phyloP scores from a whole-genome alignment of 2,797 vertebrate genomes.

The Acridotheres tristis region DNA sequence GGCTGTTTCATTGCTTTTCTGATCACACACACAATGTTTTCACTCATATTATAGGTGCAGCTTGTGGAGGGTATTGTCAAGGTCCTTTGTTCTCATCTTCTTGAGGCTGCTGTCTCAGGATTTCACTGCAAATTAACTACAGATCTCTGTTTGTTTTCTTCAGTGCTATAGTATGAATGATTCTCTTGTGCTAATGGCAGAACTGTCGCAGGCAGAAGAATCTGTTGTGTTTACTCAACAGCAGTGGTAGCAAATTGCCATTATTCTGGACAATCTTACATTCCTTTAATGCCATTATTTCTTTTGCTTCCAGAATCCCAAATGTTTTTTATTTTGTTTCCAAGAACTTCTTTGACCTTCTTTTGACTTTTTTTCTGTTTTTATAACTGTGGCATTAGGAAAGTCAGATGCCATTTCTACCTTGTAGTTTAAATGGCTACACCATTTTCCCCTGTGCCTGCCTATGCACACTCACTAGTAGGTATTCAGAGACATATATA shows the following conservation, averaged over 20 bases:
- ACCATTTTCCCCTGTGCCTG: neutral
- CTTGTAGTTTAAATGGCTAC: neutral
- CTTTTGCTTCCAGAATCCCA: neutral
- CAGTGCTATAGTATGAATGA: neutral
- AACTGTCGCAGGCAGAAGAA: constrained; percentile 4
- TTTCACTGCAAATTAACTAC: constrained; percentile 40
- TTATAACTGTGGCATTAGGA: neutral
- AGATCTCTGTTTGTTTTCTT: constrained; percentile 46
- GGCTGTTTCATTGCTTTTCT: constrained; percentile 61
- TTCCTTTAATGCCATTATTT: constrained; percentile 19
- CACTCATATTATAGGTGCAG: neutral
- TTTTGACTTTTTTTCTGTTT: neutral
- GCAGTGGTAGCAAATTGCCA: neutral
- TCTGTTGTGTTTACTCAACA: constrained; percentile 28
- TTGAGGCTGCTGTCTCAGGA: constrained; percentile 16
- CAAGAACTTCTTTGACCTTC: neutral
- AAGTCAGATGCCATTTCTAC: neutral
- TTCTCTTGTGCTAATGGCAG: constrained; percentile 46
- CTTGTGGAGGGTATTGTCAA: constrained; percentile 18
- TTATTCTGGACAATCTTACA: neutral
- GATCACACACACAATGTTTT: constrained; percentile 46
- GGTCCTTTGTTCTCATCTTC: constrained; percentile 45
- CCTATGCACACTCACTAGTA: neutral
- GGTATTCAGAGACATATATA: neutral
- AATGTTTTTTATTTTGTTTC: neutral